Evolutionary conservation across 2,113 vertebrate species (phyloP).

Genomic region (Anseranas semipalmata): DNA sequence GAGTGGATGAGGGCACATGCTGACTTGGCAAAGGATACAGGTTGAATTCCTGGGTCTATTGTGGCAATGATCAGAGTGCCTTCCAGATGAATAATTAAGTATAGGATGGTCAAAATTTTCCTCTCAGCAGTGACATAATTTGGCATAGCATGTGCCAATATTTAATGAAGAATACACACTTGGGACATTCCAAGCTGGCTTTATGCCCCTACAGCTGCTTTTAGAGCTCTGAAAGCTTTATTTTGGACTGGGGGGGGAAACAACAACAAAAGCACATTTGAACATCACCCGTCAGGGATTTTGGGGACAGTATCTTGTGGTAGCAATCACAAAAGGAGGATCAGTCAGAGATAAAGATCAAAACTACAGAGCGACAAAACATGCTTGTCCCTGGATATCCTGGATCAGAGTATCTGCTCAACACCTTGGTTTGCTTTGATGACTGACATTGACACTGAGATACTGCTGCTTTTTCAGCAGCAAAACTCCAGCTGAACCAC

Average conservation of each 20-base stretch:
- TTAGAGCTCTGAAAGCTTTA: conserved; percentile 37
- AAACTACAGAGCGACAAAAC: conserved; percentile 42
- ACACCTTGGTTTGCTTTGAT: conserved; percentile 65
- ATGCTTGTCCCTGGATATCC: conserved; percentile 57
- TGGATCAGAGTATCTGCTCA: conserved; percentile 57
- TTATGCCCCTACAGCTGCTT: conserved; percentile 36
- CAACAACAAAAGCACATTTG: not conserved
- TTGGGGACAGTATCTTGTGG: conserved; percentile 39
- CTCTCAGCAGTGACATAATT: conserved; percentile 2
- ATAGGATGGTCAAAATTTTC: not conserved
- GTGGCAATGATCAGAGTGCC: not conserved
- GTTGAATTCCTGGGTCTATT: not conserved
- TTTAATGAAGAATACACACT: conserved; percentile 48
- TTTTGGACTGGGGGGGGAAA: not conserved
- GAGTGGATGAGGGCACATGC: not conserved
- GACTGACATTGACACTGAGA: conserved; percentile 20
- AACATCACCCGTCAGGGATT: conserved; percentile 45
- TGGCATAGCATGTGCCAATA: not conserved
- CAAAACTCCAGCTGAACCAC: conserved; percentile 22
- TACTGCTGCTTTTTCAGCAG: conserved; percentile 35
- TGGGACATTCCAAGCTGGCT: conserved; percentile 44
- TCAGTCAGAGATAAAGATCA: conserved; percentile 68
- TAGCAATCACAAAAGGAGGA: conserved; percentile 55
- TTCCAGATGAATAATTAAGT: not conserved
- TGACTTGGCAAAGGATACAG: not conserved